Evolutionary conservation across 2,797 vertebrate genomes (phyloP).

Genomic region (Cyprinella venusta): DNA sequence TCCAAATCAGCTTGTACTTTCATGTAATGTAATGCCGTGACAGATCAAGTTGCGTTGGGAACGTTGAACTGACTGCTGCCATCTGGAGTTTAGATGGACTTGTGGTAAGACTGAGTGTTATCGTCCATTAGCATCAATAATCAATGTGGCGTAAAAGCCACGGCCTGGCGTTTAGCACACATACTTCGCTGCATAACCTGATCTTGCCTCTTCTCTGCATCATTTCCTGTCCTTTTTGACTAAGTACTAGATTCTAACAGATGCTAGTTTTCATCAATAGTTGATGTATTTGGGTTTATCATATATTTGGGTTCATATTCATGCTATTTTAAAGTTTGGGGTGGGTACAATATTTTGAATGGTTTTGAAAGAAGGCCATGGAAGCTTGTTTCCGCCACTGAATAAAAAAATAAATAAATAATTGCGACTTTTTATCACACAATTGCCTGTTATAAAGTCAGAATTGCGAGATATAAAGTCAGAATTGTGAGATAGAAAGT

Average conservation of each 20-base stretch:
- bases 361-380: background rate
- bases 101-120: background rate
- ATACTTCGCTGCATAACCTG: background rate
- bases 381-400: no score
- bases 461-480: no score
- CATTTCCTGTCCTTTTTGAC: background rate
- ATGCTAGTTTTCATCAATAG: background rate
- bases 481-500: no score
- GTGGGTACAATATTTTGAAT: background rate
- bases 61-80: background rate
- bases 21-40: background rate
- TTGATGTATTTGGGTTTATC: no score
- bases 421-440: no score
- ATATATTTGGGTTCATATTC: background rate
- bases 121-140: constrained; percentile 38
- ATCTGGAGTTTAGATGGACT: constrained; percentile 25
- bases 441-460: no score
- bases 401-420: no score
- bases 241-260: background rate
- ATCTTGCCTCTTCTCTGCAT: background rate
- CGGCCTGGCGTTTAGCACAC: background rate
- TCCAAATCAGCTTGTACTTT: background rate
- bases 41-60: background rate
- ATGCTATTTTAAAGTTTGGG: no score
- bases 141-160: constrained; percentile 4